phyloP scores from a whole-genome alignment of 2,888 invertebrate species.

The Lordiphosa andalusiaca region DNA sequence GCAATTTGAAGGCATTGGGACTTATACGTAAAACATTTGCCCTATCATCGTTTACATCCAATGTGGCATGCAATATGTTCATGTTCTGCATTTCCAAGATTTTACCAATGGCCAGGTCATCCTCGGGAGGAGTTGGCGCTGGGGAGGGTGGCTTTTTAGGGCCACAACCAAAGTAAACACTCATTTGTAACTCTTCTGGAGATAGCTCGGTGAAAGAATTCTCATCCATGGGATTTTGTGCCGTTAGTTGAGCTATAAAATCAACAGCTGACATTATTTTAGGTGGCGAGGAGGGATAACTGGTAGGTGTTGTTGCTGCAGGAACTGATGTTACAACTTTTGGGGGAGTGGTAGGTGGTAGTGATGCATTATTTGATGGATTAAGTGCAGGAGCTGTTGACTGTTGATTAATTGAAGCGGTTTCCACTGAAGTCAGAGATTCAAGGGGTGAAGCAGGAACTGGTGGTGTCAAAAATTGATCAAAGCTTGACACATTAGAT shows the following conservation, averaged over 20 bases:
- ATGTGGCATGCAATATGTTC: conserved; percentile 59
- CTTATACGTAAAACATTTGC: conserved; percentile 57
- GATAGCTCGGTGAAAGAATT: conserved; percentile 56
- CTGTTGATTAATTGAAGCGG: too few species aligned
- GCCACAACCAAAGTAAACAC: conserved; percentile 49
- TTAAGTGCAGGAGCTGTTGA: too few species aligned
- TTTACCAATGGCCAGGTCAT: conserved; percentile 56
- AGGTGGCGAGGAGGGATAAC: background rate
- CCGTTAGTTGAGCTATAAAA: conserved; percentile 66
- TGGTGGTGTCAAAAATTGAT: too few species aligned
- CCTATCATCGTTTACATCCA: conserved; percentile 46
- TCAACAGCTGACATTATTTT: conserved; percentile 68
- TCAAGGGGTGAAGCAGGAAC: too few species aligned
- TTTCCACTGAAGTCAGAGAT: too few species aligned
- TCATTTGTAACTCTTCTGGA: conserved; percentile 68
- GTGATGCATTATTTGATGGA: too few species aligned
- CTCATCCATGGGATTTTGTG: conserved; percentile 38
- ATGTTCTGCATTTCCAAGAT: conserved; percentile 58
- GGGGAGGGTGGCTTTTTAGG: background rate
- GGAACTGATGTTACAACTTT: background rate
- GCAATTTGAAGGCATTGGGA: conserved; percentile 51
- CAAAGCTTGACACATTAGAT: too few species aligned
- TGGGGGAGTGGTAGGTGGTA: too few species aligned
- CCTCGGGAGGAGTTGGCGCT: conserved; percentile 4
- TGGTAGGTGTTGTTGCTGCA: background rate